Percentiles rank a stretch among this genome's conserved stretches.
Evolutionary conservation across 2,888 invertebrate genomes (phyloP).

Genomic region (Bruchidius siliquastri): DNA sequence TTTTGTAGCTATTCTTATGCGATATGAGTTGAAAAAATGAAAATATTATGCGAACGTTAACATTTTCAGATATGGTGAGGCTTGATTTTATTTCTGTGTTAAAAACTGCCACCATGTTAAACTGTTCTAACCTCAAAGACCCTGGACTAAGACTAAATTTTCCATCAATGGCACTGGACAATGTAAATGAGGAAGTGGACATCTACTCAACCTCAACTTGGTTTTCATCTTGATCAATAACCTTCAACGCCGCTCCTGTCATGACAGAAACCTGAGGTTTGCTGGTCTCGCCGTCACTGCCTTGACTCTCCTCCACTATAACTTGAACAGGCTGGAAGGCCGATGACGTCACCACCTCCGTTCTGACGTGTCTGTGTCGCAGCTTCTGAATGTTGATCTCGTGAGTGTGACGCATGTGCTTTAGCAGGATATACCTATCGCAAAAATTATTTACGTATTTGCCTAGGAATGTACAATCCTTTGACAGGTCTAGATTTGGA

Average conservation of each 20-base stretch:
- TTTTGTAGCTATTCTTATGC: too few relatives aligned
- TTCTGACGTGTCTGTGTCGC: constrained; percentile 24
- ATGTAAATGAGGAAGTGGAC: not conserved
- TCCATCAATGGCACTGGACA: too few relatives aligned
- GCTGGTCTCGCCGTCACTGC: not conserved
- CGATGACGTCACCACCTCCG: not conserved
- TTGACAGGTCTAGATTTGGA: too few relatives aligned
- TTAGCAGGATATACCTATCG: constrained; percentile 33
- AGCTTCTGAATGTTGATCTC: constrained; percentile 35
- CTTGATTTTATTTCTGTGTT: too few relatives aligned
- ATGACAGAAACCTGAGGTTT: not conserved
- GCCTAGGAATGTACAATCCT: too few relatives aligned
- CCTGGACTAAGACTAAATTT: too few relatives aligned
- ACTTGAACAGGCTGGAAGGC: constrained; percentile 8
- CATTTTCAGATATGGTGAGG: too few relatives aligned
- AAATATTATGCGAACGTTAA: too few relatives aligned
- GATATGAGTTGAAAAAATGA: too few relatives aligned
- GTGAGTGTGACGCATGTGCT: constrained; percentile 41
- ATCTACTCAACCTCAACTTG: not conserved
- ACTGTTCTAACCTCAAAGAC: too few relatives aligned
- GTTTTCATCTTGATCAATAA: not conserved
- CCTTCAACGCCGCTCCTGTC: not conserved
- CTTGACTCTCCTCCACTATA: not conserved
- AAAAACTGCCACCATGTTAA: too few relatives aligned
- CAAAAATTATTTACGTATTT: not conserved